phyloP scores from a whole-genome alignment of 2,113 vertebrate species.

The Coptodon rendalli region DNA sequence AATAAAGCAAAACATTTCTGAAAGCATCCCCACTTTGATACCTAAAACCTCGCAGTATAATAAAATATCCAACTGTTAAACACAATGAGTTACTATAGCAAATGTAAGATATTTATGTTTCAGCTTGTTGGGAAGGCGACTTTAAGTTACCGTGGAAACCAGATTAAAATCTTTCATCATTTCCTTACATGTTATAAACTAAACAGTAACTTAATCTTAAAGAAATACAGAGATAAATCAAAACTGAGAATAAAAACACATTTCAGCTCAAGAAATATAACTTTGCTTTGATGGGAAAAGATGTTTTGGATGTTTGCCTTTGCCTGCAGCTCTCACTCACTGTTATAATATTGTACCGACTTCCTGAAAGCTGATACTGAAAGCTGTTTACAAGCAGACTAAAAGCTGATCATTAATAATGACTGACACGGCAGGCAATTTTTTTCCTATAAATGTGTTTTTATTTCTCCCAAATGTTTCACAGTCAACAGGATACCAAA shows the following conservation, averaged over 20 bases:
- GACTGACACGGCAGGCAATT: neutral
- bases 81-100: neutral
- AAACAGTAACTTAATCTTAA: neutral
- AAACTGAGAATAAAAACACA: neutral
- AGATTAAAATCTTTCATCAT: neutral
- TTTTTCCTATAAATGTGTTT: constrained; percentile 8
- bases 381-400: neutral
- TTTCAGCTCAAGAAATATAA: accelerated
- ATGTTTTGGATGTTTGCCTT: neutral
- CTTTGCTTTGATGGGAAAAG: neutral
- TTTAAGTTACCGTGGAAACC: accelerated
- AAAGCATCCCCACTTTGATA: neutral
- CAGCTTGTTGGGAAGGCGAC: neutral
- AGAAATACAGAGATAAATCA: accelerated
- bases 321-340: neutral
- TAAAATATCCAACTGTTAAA: neutral
- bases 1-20: accelerated
- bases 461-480: constrained; percentile 34
- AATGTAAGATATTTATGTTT: neutral
- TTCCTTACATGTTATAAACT: neutral
- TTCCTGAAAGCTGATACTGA: neutral
- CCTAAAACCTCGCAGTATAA: neutral
- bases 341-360: neutral
- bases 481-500: constrained; percentile 4
- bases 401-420: neutral